These are phyloP conservation scores for Stenichneumon culpator DNA, from an alignment of 2,888 invertebrate species.

Conservation along the genomic window DNA sequence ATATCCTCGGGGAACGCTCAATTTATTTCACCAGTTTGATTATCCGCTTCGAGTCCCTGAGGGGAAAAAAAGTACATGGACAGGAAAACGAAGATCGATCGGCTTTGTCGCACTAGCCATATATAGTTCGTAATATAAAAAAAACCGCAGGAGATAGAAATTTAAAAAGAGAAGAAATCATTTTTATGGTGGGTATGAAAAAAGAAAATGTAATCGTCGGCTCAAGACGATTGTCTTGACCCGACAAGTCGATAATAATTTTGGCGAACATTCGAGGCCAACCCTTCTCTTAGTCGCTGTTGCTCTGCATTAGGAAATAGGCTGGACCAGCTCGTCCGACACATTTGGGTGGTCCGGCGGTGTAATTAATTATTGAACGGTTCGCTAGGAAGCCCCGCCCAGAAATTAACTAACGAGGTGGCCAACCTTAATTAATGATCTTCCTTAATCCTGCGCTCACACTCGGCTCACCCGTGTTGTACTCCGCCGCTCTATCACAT, in stretches of 20 bases:
- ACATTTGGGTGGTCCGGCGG: background rate
- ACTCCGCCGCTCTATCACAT: background rate
- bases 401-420: conserved; percentile 42
- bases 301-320: conserved; percentile 26
- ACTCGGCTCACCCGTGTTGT: background rate
- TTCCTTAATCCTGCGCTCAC: conserved; percentile 28
- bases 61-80: conserved; percentile 11
- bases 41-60: conserved; percentile 41
- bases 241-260: conserved; percentile 24
- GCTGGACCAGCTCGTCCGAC: conserved; percentile 20
- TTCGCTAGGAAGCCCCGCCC: background rate
- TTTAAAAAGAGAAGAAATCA: background rate
- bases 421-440: conserved; percentile 41
- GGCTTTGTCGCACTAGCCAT: background rate
- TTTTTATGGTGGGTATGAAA: background rate
- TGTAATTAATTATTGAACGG: conserved; percentile 45
- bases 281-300: background rate
- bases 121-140: background rate
- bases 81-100: conserved; percentile 14
- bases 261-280: conserved; percentile 5
- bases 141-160: background rate
- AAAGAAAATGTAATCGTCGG: background rate
- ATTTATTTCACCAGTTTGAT: conserved; percentile 56
- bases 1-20: conserved; percentile 42
- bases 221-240: too few relatives aligned